Conservation (phyloP, 1,140 invertebrate species). For the Tigriopus japonicus region DNA sequence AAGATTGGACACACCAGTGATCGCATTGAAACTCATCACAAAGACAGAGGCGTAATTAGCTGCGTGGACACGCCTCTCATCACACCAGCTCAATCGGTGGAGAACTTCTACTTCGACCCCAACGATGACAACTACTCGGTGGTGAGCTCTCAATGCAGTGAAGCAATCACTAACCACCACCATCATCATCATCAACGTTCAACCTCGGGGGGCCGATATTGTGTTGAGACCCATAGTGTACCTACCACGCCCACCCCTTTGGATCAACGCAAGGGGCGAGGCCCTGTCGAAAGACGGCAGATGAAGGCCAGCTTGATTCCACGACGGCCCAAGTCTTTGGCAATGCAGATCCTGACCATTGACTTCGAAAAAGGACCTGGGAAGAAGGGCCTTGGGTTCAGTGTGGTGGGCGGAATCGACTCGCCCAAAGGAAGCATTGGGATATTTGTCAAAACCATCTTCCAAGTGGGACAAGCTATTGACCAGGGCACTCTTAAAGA, state of each 20-base stretch:
- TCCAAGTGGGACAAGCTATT: conserved; percentile 65
- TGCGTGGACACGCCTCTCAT: conserved; percentile 2
- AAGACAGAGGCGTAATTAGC: not conserved
- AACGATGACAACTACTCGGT: not conserved
- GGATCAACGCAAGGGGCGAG: not conserved
- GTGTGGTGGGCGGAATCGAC: conserved; percentile 71
- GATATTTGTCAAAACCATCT: conserved; percentile 77
- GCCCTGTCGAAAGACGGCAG: not conserved
- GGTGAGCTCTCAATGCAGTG: not conserved
- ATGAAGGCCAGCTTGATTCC: conserved; percentile 25
- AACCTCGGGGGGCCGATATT: not conserved
- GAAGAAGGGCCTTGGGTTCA: conserved; percentile 70
- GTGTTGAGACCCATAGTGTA: not conserved
- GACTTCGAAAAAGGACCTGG: conserved; percentile 63
- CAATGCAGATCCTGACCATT: conserved; percentile 38
- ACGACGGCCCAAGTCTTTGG: conserved; percentile 29
- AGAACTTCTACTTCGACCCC: not conserved
- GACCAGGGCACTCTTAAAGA: conserved; percentile 58
- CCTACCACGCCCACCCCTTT: conserved; percentile 9
- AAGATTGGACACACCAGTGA: conserved; percentile 7
- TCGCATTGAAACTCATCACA: conserved; percentile 4
- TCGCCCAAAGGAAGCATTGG: conserved; percentile 71
- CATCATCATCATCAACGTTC: not conserved
- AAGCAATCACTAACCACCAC: not conserved
- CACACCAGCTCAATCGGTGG: conserved; percentile 1